Conservation (phyloP, 2,888 invertebrate genomes). For the Brachyopa scutellaris region DNA sequence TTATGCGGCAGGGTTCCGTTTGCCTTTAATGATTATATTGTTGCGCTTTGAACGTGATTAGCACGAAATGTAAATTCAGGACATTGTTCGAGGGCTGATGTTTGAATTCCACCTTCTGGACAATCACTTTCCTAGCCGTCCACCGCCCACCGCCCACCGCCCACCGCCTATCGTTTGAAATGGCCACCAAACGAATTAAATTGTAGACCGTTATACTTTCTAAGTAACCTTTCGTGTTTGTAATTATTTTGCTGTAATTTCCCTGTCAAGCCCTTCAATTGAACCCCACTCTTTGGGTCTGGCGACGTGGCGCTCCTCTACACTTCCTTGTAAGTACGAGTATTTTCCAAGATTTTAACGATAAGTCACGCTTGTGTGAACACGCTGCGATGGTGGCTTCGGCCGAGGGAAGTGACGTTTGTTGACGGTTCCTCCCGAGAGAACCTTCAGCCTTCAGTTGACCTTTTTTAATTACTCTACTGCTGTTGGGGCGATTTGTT, state of each 20-base stretch:
- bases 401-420: conserved; percentile 20
- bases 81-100: conserved; percentile 48
- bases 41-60: conserved; percentile 71
- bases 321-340: conserved; percentile 46
- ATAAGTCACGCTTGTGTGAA: conserved; percentile 66
- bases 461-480: conserved; percentile 61
- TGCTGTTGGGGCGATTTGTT: conserved; percentile 46
- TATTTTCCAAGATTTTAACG: conserved; percentile 65
- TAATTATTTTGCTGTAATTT: conserved; percentile 72
- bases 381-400: not conserved
- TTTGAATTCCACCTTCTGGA: conserved; percentile 59
- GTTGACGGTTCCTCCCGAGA: conserved; percentile 24
- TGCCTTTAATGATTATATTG: conserved; percentile 69
- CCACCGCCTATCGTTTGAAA: not conserved
- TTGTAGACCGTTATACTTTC: conserved; percentile 57
- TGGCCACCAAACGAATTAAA: conserved; percentile 47
- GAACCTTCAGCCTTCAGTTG: conserved; percentile 41
- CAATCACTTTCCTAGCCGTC: conserved; percentile 10
- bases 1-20: conserved; percentile 68
- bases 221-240: conserved; percentile 71
- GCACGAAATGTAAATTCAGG: conserved; percentile 66
- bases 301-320: conserved; percentile 5
- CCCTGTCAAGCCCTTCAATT: conserved; percentile 40
- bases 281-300: conserved; percentile 4
- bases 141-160: not conserved